Base-by-base conservation (phyloP, 2,797 vertebrate species). In the Epinephelus malabaricus region DNA sequence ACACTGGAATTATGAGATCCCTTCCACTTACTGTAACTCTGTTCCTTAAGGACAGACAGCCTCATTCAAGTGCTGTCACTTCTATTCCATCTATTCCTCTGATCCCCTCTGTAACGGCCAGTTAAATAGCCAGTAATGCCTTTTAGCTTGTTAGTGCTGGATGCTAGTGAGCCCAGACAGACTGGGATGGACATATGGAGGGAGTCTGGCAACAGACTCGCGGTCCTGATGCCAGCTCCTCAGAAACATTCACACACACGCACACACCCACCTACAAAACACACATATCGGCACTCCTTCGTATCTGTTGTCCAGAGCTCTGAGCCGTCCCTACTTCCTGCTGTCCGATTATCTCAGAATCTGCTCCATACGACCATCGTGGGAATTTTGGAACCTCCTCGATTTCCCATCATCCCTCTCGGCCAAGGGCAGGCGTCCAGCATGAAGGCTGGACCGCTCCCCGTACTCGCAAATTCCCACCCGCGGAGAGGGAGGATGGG, bases 121-220 rank as follows among this genome's bases (percentile, higher is more conserved):
- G 69, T 84, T 91, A 89, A 90, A 89, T 69, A 88, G 79, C 76
- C 81, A 70, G 77, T 81, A 78, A 91, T 73, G 88, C 76, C 85
- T 87, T 90, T 89, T 86, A 90, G 86, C 83, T 82, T 47, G 85
- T 92, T 89, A 88, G 87, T 53, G 80, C 73, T 82, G 86, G 80
- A 92, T 66, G 84, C 81, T 81, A 34, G 86, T 49, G 76, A 88
- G 88, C 80, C 69, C 82, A 87, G 90, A 88, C 87, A 80, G 87
- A 87, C 86, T 76, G 88, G 78, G 71, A 81, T 70, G 86, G 90
- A 90, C 92, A 93, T 93, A 93, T 92, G 93, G 91, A 90, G 82
- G 79, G 56, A 91, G 89, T 87, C 86, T 94, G 93, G 92, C 92
- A 89, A 21, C 63, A 74, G 79, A 67, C 82, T 77, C 3, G 2